Evolutionary conservation across 92 coral and sea anemone species (phyloP), one percentile per base, ranked within the genome.

Genomic region (Actinostola sp.): DNA sequence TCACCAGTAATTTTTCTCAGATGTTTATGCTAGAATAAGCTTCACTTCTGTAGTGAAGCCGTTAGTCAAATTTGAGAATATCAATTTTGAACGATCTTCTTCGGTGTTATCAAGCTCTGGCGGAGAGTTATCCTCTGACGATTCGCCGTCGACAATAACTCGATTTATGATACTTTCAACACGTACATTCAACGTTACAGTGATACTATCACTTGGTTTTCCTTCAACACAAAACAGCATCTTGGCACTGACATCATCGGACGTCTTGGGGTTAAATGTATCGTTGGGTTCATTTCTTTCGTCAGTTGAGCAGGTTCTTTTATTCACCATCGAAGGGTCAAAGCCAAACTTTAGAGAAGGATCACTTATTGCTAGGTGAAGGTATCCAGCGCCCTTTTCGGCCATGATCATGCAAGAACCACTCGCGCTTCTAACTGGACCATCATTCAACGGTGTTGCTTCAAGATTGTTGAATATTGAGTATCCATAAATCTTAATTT

Each of bases 341-440:
- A 21, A 28, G 13, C 39, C 39, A 28, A 57, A 57, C n/a, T 57
- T 57, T 0, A 57, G 4, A 57, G n/a, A 7, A 2, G 63, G 63
- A 27, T 57, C 63, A 14, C 63, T 57, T 20, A 57, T 57, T 0
- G 63, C 63, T 14, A 57, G 39, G 21, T 57, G 17, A 1, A 57
- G 36, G 17, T 1, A 4, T 6, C 6, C 5, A 11, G 11, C n/a
- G 17, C 12, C 17, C 27, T 27, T 29, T 26, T 57, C 63, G 1
- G 63, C 63, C 63, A 57, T 57, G 14, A 57, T 57, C 63, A 57
- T 57, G 13, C 63, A 57, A 1, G 63, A n/a, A n/a, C 19, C 20
- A 27, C 21, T n/a, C 15, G 28, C 63, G 28, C 59, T 53, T 25
- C 10, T 57, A 27, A 57, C 39, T 2, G 39, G 38, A 9, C 63